Evolutionary conservation across 1,140 invertebrate genomes (phyloP), one percentile per base, ranked within the genome.

Genomic region (Leptopilina boulardi): DNA sequence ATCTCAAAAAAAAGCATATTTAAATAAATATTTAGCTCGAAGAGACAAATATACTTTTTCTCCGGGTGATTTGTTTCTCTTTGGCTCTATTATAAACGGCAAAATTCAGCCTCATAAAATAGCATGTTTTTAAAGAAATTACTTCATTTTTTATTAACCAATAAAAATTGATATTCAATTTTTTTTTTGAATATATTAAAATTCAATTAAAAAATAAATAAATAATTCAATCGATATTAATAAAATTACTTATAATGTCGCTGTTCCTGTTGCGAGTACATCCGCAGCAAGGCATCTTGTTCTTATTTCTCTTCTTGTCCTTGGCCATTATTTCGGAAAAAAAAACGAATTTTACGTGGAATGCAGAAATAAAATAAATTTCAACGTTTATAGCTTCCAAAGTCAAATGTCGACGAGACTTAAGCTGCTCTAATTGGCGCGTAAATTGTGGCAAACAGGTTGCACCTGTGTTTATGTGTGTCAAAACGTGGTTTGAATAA

Each of bases 251-350:
- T 84, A 87, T 82, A 77, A 87, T 80, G 85, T 90, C 89, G 89
- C 90, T 91, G 89, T 90, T 91, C 88, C 90, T 89, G 85, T 87
- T 89, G 79, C 86, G 82, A 75, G 89, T 82, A 78, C 90, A 91
- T 82, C 90, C 89, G 83, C 90, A 91, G 79, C 90, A 90, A 18
- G 86, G 77, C 80, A 90, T 83, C 79, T 74, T 85, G 80, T 84
- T 87, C 51, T 88, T 90, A 71, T 86, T 85, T 59, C 85, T 86
- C 79, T 82, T 73, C 75, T 83, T 85, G 75, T 81, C 83, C 79
- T 87, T 88, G 44, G 85, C 83, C 85, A 76, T 76, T 18, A 71
- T 51, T 77, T 47, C 42, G 41, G 66, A 38, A 1, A 41, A 77
- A 18, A 18, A 74, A 42, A 56, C 26, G 34, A 74, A 47, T 59